phyloP scores from a whole-genome alignment of 2,888 invertebrate species.

The Lithophane leautieri region DNA sequence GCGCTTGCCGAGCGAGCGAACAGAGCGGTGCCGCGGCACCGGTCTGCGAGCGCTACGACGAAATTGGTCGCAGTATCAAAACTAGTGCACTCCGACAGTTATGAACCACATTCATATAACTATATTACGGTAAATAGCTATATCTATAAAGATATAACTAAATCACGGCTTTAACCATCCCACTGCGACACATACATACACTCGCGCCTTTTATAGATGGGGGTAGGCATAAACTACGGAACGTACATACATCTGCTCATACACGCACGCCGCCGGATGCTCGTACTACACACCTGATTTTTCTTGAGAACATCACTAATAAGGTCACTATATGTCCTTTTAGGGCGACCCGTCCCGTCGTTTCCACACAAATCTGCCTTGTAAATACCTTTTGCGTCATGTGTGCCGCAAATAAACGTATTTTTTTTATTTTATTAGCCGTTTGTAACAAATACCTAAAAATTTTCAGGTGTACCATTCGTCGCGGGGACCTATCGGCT shows the following conservation, averaged over 20 bases:
- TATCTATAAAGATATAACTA: too few species aligned
- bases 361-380: background rate
- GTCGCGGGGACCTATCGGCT: constrained; percentile 71
- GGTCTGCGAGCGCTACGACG: too few species aligned
- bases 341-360: background rate
- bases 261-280: background rate
- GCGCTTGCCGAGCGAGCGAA: too few species aligned
- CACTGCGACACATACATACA: background rate
- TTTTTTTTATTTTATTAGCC: background rate
- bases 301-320: background rate
- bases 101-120: too few species aligned
- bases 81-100: too few species aligned
- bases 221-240: too few species aligned
- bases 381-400: background rate
- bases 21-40: too few species aligned
- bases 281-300: background rate
- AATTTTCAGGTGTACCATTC: constrained; percentile 77
- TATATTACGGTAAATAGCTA: too few species aligned
- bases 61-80: too few species aligned
- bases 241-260: too few species aligned
- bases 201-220: background rate
- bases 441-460: background rate
- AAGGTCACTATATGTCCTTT: background rate
- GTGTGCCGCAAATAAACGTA: too few species aligned
- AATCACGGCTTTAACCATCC: too few species aligned